Evolutionary conservation across 2,113 vertebrate genomes (phyloP).

Genomic region (Rhinichthys klamathensis): DNA sequence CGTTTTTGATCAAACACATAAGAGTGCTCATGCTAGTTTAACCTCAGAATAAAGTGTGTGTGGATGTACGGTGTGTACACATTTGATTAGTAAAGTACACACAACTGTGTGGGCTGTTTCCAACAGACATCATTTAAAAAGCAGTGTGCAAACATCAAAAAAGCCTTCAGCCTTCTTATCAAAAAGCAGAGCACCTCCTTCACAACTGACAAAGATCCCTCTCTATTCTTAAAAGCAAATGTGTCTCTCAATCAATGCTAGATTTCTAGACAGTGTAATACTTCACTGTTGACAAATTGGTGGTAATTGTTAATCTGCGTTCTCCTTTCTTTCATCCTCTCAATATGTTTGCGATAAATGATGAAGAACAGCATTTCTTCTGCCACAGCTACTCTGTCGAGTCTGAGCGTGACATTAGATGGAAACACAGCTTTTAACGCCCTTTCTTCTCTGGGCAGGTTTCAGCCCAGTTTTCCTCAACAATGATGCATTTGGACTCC

Average conservation of each 20-base stretch:
- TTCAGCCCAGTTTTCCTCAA: constrained; percentile 4
- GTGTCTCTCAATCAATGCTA: neutral
- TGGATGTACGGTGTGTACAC: neutral
- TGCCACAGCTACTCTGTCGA: neutral
- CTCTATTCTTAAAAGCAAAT: neutral
- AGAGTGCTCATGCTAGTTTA: neutral
- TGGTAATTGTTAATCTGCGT: neutral
- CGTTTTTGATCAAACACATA: neutral
- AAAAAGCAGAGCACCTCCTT: neutral
- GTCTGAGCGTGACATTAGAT: neutral
- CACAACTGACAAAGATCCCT: neutral
- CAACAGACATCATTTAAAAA: constrained; percentile 18
- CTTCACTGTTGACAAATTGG: neutral
- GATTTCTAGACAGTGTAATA: neutral
- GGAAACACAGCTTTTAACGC: neutral
- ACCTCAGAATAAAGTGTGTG: constrained; percentile 12
- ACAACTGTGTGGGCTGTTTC: constrained; percentile 6
- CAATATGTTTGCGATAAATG: neutral
- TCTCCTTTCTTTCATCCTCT: neutral
- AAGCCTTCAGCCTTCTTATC: neutral
- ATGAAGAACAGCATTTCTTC: neutral
- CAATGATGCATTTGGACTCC: neutral
- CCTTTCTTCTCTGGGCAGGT: constrained; percentile 12
- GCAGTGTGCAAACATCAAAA: neutral
- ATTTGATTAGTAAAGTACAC: constrained; percentile 35